Conservation (phyloP, 2,113 vertebrate genomes). For the Romanogobio albipinnatus region DNA sequence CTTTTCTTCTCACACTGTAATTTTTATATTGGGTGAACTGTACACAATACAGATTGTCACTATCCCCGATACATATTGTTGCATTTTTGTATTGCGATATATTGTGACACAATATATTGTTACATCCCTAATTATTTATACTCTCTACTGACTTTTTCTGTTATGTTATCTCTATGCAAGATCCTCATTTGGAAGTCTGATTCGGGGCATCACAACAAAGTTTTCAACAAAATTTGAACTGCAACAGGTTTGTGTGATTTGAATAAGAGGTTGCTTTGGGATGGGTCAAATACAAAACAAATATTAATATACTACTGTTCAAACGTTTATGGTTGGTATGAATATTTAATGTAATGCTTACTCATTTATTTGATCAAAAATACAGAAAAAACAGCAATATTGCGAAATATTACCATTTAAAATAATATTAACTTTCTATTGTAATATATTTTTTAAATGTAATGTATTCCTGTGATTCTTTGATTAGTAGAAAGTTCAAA, state of each 20-base stretch:
- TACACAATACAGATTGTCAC: no score
- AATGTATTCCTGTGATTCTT: not conserved
- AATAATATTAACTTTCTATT: not conserved
- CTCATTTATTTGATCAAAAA: not conserved
- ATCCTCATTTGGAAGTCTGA: conserved; percentile 80
- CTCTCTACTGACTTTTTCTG: not conserved
- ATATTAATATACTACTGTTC: not conserved
- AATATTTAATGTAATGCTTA: not conserved
- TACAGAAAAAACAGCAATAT: not conserved
- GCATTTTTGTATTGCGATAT: no score
- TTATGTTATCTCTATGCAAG: conserved; percentile 51
- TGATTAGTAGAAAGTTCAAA: not conserved
- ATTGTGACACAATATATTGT: no score
- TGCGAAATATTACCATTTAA: not conserved
- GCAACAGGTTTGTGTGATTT: conserved; percentile 75
- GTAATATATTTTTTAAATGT: not conserved
- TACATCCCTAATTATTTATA: not conserved
- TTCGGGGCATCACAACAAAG: conserved; percentile 72
- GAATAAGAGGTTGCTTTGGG: not conserved
- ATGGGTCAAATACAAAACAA: not conserved
- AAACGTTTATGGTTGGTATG: not conserved
- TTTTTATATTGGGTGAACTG: no score
- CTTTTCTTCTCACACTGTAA: no score
- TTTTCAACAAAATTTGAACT: conserved; percentile 83
- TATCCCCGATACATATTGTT: no score